These are phyloP conservation scores for Sebastes dallii DNA, from an alignment of 2,797 vertebrate genomes.

Conservation along the genomic window DNA sequence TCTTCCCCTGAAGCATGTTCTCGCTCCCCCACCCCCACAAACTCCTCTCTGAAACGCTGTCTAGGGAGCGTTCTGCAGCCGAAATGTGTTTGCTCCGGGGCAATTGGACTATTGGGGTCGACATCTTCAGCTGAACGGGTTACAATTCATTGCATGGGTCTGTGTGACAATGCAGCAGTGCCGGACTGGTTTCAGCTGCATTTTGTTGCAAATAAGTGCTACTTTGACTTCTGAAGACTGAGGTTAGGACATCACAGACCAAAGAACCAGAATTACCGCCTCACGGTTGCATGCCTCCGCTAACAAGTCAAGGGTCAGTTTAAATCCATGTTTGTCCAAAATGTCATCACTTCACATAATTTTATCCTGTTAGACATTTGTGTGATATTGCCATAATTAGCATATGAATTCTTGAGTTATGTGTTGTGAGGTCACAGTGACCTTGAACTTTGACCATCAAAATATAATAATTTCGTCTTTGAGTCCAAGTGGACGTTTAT, in stretches of 20 bases:
- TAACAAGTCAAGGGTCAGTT: not conserved
- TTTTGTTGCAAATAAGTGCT: not conserved
- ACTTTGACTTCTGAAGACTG: not conserved
- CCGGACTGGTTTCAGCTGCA: not conserved
- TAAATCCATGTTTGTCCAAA: not conserved
- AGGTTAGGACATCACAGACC: not conserved
- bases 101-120: slow-evolving; percentile 51
- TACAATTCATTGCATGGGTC: slow-evolving; percentile 29
- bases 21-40: slow-evolving; percentile 30
- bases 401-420: no score
- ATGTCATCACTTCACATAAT: not conserved
- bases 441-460: not conserved
- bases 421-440: not conserved
- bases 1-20: slow-evolving; percentile 63
- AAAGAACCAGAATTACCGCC: not conserved
- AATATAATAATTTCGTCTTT: not conserved
- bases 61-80: slow-evolving; percentile 57
- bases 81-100: slow-evolving; percentile 56
- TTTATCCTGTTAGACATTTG: no score
- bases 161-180: slow-evolving; percentile 3
- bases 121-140: slow-evolving; percentile 42
- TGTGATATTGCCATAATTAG: no score
- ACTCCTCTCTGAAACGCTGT: slow-evolving; percentile 53
- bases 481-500: not conserved
- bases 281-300: not conserved